These are phyloP conservation scores for Plecotus auritus DNA, from an alignment of 2,113 vertebrate genomes.

Conservation along the genomic window DNA sequence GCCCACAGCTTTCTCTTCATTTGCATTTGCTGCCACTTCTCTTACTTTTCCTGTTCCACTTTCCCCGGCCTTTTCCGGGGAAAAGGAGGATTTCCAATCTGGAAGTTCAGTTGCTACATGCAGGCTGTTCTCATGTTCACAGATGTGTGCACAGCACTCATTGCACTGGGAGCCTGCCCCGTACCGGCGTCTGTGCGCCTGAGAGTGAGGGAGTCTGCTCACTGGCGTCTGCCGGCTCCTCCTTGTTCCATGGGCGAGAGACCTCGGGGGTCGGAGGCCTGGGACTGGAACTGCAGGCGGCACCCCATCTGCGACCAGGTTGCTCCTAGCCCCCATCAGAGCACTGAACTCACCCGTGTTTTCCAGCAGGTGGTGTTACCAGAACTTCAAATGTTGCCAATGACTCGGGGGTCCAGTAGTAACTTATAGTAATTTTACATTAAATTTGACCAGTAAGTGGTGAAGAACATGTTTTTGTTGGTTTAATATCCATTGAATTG, in stretches of 20 bases:
- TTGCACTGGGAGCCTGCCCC: too few species aligned
- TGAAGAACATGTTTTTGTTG: not conserved
- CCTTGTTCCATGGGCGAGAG: too few species aligned
- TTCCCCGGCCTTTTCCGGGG: not conserved
- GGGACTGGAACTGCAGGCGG: not conserved
- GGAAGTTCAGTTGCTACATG: not conserved
- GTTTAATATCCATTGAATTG: not conserved
- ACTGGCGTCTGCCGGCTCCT: too few species aligned
- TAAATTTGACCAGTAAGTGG: not conserved
- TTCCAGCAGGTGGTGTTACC: not conserved
- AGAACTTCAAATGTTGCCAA: not conserved
- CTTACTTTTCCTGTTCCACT: not conserved
- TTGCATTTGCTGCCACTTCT: not conserved
- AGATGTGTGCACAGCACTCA: not conserved
- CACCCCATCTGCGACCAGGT: fast-evolving
- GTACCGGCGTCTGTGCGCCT: too few species aligned
- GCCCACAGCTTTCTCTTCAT: not conserved
- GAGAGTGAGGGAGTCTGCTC: too few species aligned
- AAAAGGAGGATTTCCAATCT: not conserved
- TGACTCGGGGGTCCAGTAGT: not conserved
- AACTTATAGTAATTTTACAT: not conserved
- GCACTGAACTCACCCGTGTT: not conserved
- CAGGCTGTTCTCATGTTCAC: not conserved
- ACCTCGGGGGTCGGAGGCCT: not conserved
- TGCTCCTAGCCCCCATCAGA: not conserved